Evolutionary conservation across 2,113 vertebrate species (phyloP).

Genomic region (Taxidea taxus): DNA sequence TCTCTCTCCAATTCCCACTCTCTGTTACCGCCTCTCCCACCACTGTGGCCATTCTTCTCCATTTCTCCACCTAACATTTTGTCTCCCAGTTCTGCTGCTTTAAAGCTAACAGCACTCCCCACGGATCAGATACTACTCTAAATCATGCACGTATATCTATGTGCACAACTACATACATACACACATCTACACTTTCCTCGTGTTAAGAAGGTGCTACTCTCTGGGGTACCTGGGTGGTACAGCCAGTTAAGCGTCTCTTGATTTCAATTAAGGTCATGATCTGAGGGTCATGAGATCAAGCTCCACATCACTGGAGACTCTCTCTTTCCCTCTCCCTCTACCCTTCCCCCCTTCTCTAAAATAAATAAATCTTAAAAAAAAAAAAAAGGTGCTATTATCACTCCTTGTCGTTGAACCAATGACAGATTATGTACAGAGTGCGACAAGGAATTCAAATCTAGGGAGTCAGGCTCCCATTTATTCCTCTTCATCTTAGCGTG

Average conservation of each 20-base stretch:
- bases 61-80: not conserved
- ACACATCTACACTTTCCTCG: not conserved
- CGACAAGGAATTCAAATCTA: not conserved
- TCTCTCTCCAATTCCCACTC: not conserved
- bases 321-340: not conserved
- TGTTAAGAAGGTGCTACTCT: not conserved
- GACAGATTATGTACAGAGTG: no score
- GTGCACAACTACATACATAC: not conserved
- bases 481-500: not conserved
- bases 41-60: not conserved
- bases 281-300: not conserved
- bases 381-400: not conserved
- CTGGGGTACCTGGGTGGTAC: not conserved
- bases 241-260: not conserved
- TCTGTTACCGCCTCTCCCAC: not conserved
- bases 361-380: not conserved
- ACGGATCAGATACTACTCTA: not conserved
- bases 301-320: not conserved
- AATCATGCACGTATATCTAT: fast-evolving
- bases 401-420: not conserved
- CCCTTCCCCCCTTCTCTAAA: not conserved
- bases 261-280: not conserved
- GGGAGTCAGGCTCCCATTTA: not conserved
- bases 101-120: not conserved
- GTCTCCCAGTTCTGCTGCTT: not conserved